A percentile compares a stretch with the other conserved stretches of the same genome.
These are phyloP conservation scores for Enteromius mattozi DNA, from an alignment of 2,797 vertebrate species.

Conservation along the genomic window DNA sequence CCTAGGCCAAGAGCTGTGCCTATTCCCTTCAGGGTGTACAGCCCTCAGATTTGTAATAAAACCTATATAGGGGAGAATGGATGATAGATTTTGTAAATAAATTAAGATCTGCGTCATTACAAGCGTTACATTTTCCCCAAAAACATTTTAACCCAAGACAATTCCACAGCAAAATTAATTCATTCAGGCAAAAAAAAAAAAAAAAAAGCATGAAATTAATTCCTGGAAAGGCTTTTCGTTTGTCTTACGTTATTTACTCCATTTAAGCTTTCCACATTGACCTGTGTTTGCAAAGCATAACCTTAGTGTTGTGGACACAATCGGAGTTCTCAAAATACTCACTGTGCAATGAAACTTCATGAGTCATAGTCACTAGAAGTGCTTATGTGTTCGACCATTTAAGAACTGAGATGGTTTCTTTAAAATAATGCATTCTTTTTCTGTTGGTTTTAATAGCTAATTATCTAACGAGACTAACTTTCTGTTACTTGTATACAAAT, in stretches of 20 bases:
- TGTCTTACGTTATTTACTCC: not conserved
- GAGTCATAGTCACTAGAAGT: not conserved
- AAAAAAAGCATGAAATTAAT: not conserved
- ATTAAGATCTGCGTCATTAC: not conserved
- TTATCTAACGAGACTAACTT: not conserved
- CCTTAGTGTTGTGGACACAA: not conserved
- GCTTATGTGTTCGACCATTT: not conserved
- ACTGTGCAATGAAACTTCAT: not conserved
- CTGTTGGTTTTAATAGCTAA: not conserved
- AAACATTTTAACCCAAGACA: not conserved
- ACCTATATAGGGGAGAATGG: not conserved
- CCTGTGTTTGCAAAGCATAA: slow-evolving; percentile 4
- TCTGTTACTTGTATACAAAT: slow-evolving; percentile 16
- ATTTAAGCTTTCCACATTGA: not conserved
- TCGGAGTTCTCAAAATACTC: not conserved
- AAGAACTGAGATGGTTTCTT: not conserved
- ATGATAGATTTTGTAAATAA: not conserved
- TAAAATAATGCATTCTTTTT: not conserved
- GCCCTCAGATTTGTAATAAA: not conserved
- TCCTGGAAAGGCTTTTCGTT: not conserved
- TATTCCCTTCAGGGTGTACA: not conserved
- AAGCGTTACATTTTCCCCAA: not conserved
- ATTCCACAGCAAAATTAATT: not conserved
- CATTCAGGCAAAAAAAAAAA: not conserved
- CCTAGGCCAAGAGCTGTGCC: not conserved